A percentile compares a stretch with the other conserved stretches of the same genome.
These are phyloP conservation scores for Muscicapa striata DNA, from an alignment of 2,797 vertebrate species.

Conservation along the genomic window DNA sequence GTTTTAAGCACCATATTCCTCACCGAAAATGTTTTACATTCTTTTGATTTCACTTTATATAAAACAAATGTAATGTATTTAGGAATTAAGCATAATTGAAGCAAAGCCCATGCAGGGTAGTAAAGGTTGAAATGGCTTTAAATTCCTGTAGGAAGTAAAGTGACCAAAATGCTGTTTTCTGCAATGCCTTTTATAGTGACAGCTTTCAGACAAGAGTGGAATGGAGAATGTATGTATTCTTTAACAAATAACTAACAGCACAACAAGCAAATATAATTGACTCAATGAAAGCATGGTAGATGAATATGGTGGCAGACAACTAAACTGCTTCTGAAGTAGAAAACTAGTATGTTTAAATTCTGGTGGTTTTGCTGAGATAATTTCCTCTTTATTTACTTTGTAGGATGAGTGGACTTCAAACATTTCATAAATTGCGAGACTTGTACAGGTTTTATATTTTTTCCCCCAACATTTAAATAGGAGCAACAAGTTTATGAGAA, in stretches of 20 bases:
- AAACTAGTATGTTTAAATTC: neutral
- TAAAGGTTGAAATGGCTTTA: neutral
- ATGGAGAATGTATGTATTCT: neutral
- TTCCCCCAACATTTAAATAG: neutral
- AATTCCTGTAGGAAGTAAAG: neutral
- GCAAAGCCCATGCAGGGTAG: neutral
- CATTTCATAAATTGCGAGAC: neutral
- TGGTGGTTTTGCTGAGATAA: neutral
- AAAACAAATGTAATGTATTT: neutral
- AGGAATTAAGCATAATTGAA: neutral
- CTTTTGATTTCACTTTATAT: neutral
- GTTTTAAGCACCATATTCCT: neutral
- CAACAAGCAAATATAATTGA: neutral
- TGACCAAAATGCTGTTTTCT: neutral
- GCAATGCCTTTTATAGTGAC: neutral
- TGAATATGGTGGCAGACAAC: neutral
- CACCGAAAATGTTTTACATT: neutral
- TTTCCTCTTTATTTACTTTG: neutral
- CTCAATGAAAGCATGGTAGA: neutral
- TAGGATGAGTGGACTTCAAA: neutral
- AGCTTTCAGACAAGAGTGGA: neutral
- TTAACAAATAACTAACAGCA: neutral
- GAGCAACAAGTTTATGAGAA: neutral
- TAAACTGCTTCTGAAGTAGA: neutral
- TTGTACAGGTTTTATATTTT: neutral